Evolutionary conservation across 2,113 vertebrate genomes (phyloP), one percentile per base, ranked within the genome.

Genomic region (Myotis davidii): DNA sequence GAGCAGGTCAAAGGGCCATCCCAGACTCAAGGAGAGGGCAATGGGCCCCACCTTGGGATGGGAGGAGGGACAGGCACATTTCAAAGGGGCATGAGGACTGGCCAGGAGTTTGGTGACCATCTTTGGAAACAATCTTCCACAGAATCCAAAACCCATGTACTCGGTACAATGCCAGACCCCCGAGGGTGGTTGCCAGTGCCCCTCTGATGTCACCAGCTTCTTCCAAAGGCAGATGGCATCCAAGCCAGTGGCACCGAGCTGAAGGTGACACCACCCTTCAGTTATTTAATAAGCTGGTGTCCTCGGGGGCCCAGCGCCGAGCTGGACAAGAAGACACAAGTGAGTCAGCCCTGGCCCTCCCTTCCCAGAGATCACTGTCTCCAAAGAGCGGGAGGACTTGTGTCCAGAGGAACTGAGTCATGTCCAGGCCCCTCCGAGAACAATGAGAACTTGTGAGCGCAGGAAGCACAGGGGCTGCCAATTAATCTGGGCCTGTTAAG

Each of bases 161-260:
- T 42, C 20, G 0, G 32, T 6, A 13, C 50, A 37, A 29, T 5
- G 7, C 42, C 25, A 17, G 73, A 29, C 59, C 64, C 12, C 17
- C 14, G 2, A 0, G 11, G 20, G 25, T 2, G 50, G n/a, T 3
- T 7, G 8, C 48, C 21, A 2, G 21, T 2, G 17, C 9, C 76
- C 11, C 87, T 69, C 18, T 32, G 20, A 79, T 2, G 3, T 9
- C 72, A 61, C 73, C 17, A 1, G 21, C 32, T 32, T 6, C 39
- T 34, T 74, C 23, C 70, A 72, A 9, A 76, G 85, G 25, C 5
- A 50, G 37, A 21, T 34, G 48, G 74, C 10, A 61, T 4, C 50
- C 12, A 6, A 73, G 48, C 39, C 39, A 11, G 54, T 0, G 9
- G 27, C 18, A 14, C 5, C 6, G 50, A 64, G 23, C n/a, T 25